phyloP scores from a whole-genome alignment of 2,888 invertebrate species.

The Serrognathus titanus region DNA sequence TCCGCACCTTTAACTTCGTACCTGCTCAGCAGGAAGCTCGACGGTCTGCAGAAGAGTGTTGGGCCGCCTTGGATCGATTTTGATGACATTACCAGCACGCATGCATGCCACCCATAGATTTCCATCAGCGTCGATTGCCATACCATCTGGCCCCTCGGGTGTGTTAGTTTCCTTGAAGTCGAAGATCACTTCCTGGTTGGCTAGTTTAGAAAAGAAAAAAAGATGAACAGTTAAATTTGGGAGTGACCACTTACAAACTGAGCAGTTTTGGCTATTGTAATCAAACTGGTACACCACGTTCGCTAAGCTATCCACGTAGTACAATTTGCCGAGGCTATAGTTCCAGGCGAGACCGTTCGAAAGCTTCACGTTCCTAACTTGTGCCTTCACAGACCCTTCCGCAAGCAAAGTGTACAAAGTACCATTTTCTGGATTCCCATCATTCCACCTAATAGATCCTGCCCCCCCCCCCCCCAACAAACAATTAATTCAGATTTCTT shows the following conservation, averaged over 20 bases:
- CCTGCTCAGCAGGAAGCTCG: slow-evolving; percentile 63
- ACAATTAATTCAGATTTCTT: too few species aligned
- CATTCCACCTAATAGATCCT: slow-evolving; percentile 55
- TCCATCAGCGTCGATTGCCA: slow-evolving; percentile 75
- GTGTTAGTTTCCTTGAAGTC: slow-evolving; percentile 50
- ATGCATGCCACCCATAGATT: slow-evolving; percentile 77
- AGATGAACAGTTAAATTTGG: too few species aligned
- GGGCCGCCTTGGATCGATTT: slow-evolving; percentile 54
- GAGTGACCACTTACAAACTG: slow-evolving; percentile 41
- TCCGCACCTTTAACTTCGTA: slow-evolving; percentile 25
- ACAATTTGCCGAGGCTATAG: slow-evolving; percentile 61
- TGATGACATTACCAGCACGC: slow-evolving; percentile 58
- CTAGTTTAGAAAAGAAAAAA: slow-evolving; percentile 44
- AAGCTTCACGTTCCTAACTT: slow-evolving; percentile 53
- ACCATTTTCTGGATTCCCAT: slow-evolving; percentile 56
- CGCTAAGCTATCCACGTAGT: slow-evolving; percentile 71
- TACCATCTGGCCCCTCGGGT: slow-evolving; percentile 65
- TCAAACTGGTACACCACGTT: slow-evolving; percentile 67
- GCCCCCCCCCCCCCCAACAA: too few species aligned
- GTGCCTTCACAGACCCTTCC: slow-evolving; percentile 34
- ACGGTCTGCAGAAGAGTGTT: slow-evolving; percentile 58
- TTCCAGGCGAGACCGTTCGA: slow-evolving; percentile 82
- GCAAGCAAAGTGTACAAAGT: slow-evolving; percentile 48
- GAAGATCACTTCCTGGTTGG: slow-evolving; percentile 59
- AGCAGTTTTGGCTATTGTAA: slow-evolving; percentile 64